Evolutionary conservation across 1,140 invertebrate genomes (phyloP).

Genomic region (Microplitis mediator): DNA sequence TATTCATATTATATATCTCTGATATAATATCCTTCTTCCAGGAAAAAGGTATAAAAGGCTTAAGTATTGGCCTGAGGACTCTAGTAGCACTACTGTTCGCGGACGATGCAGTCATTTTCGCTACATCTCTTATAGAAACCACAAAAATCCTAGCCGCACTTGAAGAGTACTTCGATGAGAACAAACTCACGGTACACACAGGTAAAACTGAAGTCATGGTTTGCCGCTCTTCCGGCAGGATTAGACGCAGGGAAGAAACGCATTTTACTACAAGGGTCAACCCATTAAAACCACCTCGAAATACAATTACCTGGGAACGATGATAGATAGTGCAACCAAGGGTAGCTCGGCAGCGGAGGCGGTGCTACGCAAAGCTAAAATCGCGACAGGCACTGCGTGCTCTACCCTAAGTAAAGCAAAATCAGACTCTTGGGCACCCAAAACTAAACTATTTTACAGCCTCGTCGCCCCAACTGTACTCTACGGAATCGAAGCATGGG

Average conservation of each 20-base stretch:
- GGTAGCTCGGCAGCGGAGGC: too few relatives aligned
- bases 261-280: neutral
- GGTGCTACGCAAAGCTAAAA: too few relatives aligned
- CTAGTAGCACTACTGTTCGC: conserved; percentile 25
- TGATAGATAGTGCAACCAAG: too few relatives aligned
- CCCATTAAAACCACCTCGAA: neutral
- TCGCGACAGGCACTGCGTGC: too few relatives aligned
- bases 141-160: neutral
- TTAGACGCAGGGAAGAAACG: neutral
- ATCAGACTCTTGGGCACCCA: too few relatives aligned
- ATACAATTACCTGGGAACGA: too few relatives aligned
- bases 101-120: conserved; percentile 30
- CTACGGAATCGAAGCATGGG: too few relatives aligned
- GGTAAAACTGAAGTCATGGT: conserved; percentile 38
- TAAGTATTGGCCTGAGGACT: conserved; percentile 2
- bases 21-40: conserved; percentile 22
- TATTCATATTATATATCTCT: conserved; percentile 22
- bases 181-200: conserved; percentile 32
- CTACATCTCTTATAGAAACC: neutral
- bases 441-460: too few relatives aligned
- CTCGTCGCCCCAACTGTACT: too few relatives aligned
- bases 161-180: conserved; percentile 27
- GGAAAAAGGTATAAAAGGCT: conserved; percentile 8
- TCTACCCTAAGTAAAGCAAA: too few relatives aligned
- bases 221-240: neutral